Evolutionary conservation across 2,888 invertebrate species (phyloP).

Genomic region (Parnassius smintheus): DNA sequence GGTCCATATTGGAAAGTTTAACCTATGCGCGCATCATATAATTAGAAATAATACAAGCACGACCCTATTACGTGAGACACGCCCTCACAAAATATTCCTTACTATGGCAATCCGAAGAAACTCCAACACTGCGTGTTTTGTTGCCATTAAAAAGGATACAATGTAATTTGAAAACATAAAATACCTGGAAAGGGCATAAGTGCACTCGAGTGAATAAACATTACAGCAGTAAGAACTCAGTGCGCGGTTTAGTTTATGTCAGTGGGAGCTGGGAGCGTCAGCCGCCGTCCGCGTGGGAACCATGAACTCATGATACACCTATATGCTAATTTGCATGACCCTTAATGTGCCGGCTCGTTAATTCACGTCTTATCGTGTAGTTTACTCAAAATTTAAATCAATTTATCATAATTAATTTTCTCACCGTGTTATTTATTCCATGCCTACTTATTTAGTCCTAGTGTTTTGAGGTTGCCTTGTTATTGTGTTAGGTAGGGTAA

Average conservation of each 20-base stretch:
- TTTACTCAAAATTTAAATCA: slow-evolving; percentile 2
- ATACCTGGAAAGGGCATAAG: slow-evolving; percentile 21
- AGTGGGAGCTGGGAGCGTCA: slow-evolving; percentile 23
- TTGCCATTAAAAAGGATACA: slow-evolving; percentile 7
- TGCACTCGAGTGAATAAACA: slow-evolving; percentile 15
- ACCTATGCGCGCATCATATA: no score
- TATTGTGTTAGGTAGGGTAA: no score
- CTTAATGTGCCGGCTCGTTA: slow-evolving; percentile 11
- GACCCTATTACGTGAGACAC: no score
- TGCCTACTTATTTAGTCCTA: no score
- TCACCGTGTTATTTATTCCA: no score
- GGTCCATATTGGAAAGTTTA: no score
- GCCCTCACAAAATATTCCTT: not conserved
- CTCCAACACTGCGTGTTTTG: not conserved
- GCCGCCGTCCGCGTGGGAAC: slow-evolving; percentile 10
- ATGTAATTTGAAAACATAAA: slow-evolving; percentile 9
- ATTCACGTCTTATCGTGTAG: slow-evolving; percentile 3
- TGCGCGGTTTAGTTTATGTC: slow-evolving; percentile 10
- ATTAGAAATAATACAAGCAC: no score
- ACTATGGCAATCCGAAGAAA: slow-evolving; percentile 2
- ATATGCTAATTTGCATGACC: slow-evolving; percentile 19
- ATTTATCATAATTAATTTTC: slow-evolving; percentile 2
- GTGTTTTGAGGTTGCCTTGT: no score
- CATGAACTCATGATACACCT: slow-evolving; percentile 6
- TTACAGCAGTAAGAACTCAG: slow-evolving; percentile 5